Base-by-base conservation (phyloP, 2,797 vertebrate genomes). In the Momotus momota region DNA sequence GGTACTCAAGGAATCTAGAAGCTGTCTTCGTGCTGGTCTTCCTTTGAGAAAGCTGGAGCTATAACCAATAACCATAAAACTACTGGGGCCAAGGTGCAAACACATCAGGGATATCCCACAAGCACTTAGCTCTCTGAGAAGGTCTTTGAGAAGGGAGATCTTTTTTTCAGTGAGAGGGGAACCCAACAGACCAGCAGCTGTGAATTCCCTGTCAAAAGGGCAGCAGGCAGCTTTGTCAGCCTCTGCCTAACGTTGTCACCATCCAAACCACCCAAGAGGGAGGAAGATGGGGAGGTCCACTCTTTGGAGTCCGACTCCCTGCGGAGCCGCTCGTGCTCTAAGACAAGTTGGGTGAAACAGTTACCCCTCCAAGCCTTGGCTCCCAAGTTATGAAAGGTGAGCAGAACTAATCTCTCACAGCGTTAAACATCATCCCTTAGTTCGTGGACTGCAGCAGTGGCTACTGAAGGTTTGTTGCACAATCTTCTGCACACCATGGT, bases 41-140 rank as follows among this genome's bases (percentile, higher is more conserved):
- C 94, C 83, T 96, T 66, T 86, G 90, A 94, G 87, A 62, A 91
- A 92, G 69, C 69, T 89, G 93, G 66, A 94, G 89, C 72, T 66
- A 14, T 52, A 87, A 60, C 72, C 80, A 90, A 87, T 86, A 95
- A 77, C 71, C 52, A 70, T 94, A 84, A 96, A 95, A 96, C 49
- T 38, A 38, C 57, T 78, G 87, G 92, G 89, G 46, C 88, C 94
- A 82, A 93, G 87, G 89, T 91, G 62, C 65, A 66, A 73, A 61
- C 0, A 10, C 67, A 88, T 45, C 46, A 67, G 85, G 81, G 78
- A 54, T 77, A 85, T 95, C 80, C 81, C 80, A 88, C 84, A 75
- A 85, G 62, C 77, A 33, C 78, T 94, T 75, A 45, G 60, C 48
- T 55, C 45, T 45, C 49, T 3, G 66, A 87, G 55, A 46, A 80